Percentiles rank a stretch among this genome's conserved stretches.
Evolutionary conservation across 1,140 invertebrate genomes (phyloP).

Genomic region (Telenomus remus): DNA sequence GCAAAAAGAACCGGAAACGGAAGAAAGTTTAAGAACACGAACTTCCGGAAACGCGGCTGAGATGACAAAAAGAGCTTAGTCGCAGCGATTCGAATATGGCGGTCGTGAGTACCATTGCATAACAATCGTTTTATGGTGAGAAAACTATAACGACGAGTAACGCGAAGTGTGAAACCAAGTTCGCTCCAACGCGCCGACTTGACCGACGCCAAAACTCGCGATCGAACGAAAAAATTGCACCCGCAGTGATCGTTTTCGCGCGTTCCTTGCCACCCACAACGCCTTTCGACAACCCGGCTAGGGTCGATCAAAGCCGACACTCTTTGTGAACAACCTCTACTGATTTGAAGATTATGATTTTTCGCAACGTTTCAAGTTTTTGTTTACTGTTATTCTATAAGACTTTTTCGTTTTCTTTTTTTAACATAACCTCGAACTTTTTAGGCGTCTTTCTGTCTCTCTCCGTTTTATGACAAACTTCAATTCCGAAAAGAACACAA

Average conservation of each 20-base stretch:
- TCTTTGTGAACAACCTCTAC: no score
- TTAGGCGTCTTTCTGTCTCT: neutral
- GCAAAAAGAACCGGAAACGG: no score
- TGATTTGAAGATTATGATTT: no score
- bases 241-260: neutral
- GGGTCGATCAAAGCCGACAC: no score
- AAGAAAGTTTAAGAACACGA: neutral
- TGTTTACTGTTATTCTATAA: no score
- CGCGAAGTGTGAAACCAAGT: constrained; percentile 11
- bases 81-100: constrained; percentile 33
- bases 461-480: neutral
- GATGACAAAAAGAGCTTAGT: constrained; percentile 13
- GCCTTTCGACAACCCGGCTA: neutral
- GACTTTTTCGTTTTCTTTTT: no score
- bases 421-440: neutral
- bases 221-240: constrained; percentile 16
- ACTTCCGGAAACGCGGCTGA: constrained; percentile 28
- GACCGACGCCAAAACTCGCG: neutral
- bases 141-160: constrained; percentile 17
- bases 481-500: neutral
- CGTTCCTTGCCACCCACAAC: neutral
- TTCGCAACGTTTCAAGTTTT: no score
- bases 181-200: neutral
- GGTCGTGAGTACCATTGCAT: constrained; percentile 41
- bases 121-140: constrained; percentile 46